phyloP scores from a whole-genome alignment of 2,888 invertebrate genomes.

The Megalurothrips usitatus region DNA sequence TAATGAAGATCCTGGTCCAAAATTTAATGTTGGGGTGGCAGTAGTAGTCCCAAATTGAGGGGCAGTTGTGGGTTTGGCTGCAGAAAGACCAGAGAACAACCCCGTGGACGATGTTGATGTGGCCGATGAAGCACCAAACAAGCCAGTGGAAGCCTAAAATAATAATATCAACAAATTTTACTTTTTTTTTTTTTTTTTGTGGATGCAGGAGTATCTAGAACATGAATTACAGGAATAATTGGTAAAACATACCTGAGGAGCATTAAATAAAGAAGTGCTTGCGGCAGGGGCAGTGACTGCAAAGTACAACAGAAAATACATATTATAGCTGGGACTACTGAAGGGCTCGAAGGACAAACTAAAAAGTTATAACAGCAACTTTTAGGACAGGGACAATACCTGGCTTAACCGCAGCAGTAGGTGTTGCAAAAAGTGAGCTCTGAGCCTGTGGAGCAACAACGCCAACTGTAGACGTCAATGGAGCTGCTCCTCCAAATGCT shows the following conservation, averaged over 20 bases:
- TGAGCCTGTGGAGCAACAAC: slow-evolving; percentile 3
- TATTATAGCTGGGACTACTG: not conserved
- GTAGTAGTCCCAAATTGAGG: slow-evolving; percentile 30
- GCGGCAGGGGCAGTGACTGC: not conserved
- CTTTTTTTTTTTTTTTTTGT: too few relatives aligned
- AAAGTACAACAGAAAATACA: not conserved
- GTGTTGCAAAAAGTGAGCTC: not conserved
- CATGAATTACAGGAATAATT: not conserved
- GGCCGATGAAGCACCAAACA: slow-evolving; percentile 39
- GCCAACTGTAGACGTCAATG: slow-evolving; percentile 32
- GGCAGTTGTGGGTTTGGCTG: slow-evolving; percentile 37
- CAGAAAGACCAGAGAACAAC: slow-evolving; percentile 39
- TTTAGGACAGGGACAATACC: slow-evolving; percentile 31
- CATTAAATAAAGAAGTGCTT: not conserved
- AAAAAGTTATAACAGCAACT: slow-evolving; percentile 35
- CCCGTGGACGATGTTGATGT: slow-evolving; percentile 38
- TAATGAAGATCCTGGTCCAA: slow-evolving; percentile 36
- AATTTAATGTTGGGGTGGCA: slow-evolving; percentile 33
- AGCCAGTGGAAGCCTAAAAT: slow-evolving; percentile 36
- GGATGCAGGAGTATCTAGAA: not conserved
- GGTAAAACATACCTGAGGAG: not conserved
- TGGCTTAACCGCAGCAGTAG: slow-evolving; percentile 37
- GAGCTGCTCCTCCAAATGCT: slow-evolving; percentile 31
- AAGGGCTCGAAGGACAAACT: not conserved
- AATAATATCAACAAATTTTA: not conserved